These are phyloP conservation scores for Clamator glandarius DNA, from an alignment of 2,797 vertebrate species.

Conservation along the genomic window DNA sequence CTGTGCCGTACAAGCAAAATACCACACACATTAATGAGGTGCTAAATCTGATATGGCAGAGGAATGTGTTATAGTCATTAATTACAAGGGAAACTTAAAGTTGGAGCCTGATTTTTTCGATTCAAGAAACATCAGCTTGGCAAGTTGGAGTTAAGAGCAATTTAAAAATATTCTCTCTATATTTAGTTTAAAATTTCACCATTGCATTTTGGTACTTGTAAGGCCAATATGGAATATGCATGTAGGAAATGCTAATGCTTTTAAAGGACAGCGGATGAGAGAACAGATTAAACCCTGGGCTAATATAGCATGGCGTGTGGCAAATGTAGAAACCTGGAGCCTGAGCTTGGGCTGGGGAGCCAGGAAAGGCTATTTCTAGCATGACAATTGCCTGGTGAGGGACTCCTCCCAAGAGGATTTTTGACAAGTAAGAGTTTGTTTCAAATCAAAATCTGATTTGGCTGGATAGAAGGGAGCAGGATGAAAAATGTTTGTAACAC, in stretches of 20 bases:
- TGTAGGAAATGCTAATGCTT: constrained; percentile 68
- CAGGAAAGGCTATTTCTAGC: background rate
- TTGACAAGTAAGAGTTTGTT: constrained; percentile 39
- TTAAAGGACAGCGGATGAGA: constrained; percentile 66
- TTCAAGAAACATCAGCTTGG: constrained; percentile 47
- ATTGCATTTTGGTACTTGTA: constrained; percentile 53
- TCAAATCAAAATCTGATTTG: background rate
- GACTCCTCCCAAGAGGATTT: constrained; percentile 23
- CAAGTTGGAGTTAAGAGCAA: constrained; percentile 41
- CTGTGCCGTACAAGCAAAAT: constrained; percentile 50
- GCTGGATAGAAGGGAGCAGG: background rate
- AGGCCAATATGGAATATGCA: constrained; percentile 60
- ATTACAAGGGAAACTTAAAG: constrained; percentile 60
- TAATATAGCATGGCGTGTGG: constrained; percentile 15
- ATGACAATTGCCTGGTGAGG: background rate
- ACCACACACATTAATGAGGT: constrained; percentile 51
- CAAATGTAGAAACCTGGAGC: background rate
- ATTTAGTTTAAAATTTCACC: constrained; percentile 65
- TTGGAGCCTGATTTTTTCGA: constrained; percentile 27
- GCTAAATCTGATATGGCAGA: constrained; percentile 46
- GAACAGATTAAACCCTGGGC: constrained; percentile 37
- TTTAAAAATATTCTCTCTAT: constrained; percentile 63
- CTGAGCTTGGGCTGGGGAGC: constrained; percentile 17
- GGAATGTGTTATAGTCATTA: constrained; percentile 57
- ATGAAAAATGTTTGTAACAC: background rate